These are phyloP conservation scores for Fistularia commersonii DNA, from an alignment of 2,797 vertebrate genomes.

Conservation along the genomic window DNA sequence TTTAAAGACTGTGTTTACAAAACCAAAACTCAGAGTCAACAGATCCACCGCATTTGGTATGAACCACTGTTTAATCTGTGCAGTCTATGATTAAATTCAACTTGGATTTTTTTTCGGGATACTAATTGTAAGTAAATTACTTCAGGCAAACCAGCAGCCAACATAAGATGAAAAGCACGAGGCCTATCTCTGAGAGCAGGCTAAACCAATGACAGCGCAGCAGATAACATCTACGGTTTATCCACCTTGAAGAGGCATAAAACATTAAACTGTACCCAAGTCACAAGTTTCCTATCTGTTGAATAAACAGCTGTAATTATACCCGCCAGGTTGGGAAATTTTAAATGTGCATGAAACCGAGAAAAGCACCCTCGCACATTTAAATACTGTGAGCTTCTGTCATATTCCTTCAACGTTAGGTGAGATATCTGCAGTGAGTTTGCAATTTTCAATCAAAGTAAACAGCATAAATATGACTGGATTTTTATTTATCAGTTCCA, in stretches of 20 bases:
- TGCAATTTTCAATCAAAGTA: constrained; percentile 2
- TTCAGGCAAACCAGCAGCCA: constrained; percentile 27
- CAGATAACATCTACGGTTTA: constrained; percentile 11
- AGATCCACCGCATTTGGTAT: constrained; percentile 4
- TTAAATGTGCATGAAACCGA: not conserved
- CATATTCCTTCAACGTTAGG: constrained; percentile 2
- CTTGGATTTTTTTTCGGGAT: constrained; percentile 11
- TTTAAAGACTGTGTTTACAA: constrained; percentile 15
- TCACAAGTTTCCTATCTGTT: too few relatives aligned
- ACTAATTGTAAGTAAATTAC: constrained; percentile 10
- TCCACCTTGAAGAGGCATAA: constrained; percentile 1
- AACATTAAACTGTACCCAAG: not conserved
- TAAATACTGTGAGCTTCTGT: not conserved
- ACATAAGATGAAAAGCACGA: constrained; percentile 10
- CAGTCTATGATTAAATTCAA: constrained; percentile 13
- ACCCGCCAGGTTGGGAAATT: too few relatives aligned
- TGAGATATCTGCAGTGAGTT: constrained; percentile 13
- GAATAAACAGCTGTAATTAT: too few relatives aligned
- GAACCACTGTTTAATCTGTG: constrained; percentile 10
- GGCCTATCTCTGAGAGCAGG: constrained; percentile 2
- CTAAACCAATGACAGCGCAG: constrained; percentile 14
- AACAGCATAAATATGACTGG: too few relatives aligned
- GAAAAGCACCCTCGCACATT: not conserved
- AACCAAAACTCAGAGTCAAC: constrained; percentile 9
- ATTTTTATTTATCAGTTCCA: too few relatives aligned